Percentiles rank a stretch among this genome's conserved stretches.
phyloP scores from a whole-genome alignment of 2,888 invertebrate species.

The Drosophila cognata region DNA sequence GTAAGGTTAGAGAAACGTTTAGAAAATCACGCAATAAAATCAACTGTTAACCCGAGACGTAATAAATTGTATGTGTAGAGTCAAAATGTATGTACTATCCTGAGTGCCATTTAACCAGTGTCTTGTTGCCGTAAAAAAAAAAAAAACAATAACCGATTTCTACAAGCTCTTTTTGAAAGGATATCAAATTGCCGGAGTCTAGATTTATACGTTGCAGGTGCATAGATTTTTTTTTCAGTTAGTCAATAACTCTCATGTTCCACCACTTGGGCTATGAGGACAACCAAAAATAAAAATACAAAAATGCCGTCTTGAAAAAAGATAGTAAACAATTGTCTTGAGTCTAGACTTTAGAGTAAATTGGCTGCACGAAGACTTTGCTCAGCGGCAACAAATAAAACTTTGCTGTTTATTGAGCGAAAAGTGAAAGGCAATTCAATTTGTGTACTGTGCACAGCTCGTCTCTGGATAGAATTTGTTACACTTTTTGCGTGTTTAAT shows the following conservation, averaged over 20 bases:
- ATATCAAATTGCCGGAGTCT: slow-evolving; percentile 2
- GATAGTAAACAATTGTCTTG: slow-evolving; percentile 15
- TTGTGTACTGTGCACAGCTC: slow-evolving; percentile 33
- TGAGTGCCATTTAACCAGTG: background rate
- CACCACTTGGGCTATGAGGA: slow-evolving; percentile 2
- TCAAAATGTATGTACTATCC: background rate
- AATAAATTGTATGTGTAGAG: background rate
- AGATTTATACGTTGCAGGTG: background rate
- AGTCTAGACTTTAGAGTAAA: slow-evolving; percentile 15
- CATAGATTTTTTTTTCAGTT: slow-evolving; percentile 9
- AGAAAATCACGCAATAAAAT: slow-evolving; percentile 1
- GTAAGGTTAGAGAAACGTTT: background rate
- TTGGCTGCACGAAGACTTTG: background rate
- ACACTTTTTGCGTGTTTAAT: slow-evolving; percentile 75
- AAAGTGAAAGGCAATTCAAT: slow-evolving; percentile 63
- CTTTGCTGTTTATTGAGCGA: slow-evolving; percentile 62
- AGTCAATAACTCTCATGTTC: slow-evolving; percentile 16
- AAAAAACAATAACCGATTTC: background rate
- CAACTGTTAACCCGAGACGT: background rate
- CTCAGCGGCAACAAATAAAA: slow-evolving; percentile 18
- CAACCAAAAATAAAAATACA: background rate
- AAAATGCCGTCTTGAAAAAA: background rate
- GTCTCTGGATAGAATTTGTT: slow-evolving; percentile 67
- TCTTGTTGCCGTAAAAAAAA: background rate
- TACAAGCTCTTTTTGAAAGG: background rate